These are phyloP conservation scores for Drosophila simulans DNA, from an alignment of 1,140 invertebrate genomes.

Conservation along the genomic window DNA sequence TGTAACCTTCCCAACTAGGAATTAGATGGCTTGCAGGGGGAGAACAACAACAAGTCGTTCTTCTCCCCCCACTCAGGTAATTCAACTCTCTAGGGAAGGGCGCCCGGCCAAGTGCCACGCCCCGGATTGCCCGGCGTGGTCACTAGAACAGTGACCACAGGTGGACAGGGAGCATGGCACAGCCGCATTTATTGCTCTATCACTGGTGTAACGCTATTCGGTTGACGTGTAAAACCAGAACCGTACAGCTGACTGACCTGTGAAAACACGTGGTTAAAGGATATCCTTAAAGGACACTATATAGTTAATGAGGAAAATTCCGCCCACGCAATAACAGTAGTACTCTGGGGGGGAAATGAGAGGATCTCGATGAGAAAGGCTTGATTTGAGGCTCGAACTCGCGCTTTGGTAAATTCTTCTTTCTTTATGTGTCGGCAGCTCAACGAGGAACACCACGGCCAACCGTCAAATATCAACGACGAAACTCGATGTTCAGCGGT, in stretches of 20 bases:
- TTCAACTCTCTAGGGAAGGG: constrained; percentile 83
- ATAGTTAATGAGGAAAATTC: not conserved
- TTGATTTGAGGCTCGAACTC: constrained; percentile 41
- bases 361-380: not conserved
- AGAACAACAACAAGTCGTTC: no score
- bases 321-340: not conserved
- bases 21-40: constrained; percentile 28
- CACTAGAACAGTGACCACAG: constrained; percentile 81
- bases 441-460: constrained; percentile 50
- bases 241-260: constrained; percentile 82
- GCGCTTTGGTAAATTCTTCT: constrained; percentile 3
- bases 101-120: constrained; percentile 53
- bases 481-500: constrained; percentile 35
- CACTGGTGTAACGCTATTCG: constrained; percentile 84
- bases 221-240: constrained; percentile 57
- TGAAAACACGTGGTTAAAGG: constrained; percentile 35
- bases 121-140: constrained; percentile 57
- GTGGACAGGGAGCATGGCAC: constrained; percentile 61
- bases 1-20: constrained; percentile 84
- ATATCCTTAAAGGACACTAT: not conserved
- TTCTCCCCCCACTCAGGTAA: constrained; percentile 24
- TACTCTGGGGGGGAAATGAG: no score
- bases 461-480: constrained; percentile 15
- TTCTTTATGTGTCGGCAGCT: constrained; percentile 25
- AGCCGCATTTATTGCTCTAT: constrained; percentile 73